Evolutionary conservation across 2,888 invertebrate genomes (phyloP), one percentile per base, ranked within the genome.

Genomic region (Ophion costatus): DNA sequence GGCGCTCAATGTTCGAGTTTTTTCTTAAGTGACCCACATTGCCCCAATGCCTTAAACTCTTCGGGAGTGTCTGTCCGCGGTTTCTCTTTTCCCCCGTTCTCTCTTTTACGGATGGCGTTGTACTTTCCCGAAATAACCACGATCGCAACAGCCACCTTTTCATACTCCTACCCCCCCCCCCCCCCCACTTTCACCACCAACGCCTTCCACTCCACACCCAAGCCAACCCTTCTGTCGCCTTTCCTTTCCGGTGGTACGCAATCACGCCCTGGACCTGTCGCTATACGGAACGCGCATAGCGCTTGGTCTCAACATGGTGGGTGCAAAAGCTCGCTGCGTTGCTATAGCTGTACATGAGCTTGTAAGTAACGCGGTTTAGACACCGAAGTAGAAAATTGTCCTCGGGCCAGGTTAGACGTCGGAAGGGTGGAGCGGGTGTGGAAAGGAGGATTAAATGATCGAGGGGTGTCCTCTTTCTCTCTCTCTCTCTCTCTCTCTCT

Each of bases 371-470:
- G 79, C 29, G 76, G 82, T 85, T 82, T 79, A 75, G 78, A 82
- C 75, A 79, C 73, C 78, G 78, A 75, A 84, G 81, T 75, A 78
- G 81, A 84, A 85, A 85, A 82, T 82, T 82, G 82, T 82, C 79
- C 82, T 82, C 82, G 10, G 79, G 71, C 82, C 75, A 51, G 71
- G 56, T 80, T 73, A 64, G n/a, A 17, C 66, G 71, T n/a, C 56
- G 17, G 73, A 42, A 80, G 66, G 66, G 57, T 22, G 22, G 11
- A 38, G 24, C 14, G 56, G 66, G 45, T 29, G 73, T 66, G 64
- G 45, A 66, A 33, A 51, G 77, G 67, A 59, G 70, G 63, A 75
- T 84, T 78, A 75, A 81, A 84, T 74, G 78, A 79, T 75, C 69
- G 64, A 51, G 51, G 57, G 38, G 24, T 33, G n/a, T 63, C 59